Evolutionary conservation across 37 sponge, comb jelly and placozoan species (phyloP), one percentile per base, ranked within the genome.

Genomic region (Cladorhizidae sp.): DNA sequence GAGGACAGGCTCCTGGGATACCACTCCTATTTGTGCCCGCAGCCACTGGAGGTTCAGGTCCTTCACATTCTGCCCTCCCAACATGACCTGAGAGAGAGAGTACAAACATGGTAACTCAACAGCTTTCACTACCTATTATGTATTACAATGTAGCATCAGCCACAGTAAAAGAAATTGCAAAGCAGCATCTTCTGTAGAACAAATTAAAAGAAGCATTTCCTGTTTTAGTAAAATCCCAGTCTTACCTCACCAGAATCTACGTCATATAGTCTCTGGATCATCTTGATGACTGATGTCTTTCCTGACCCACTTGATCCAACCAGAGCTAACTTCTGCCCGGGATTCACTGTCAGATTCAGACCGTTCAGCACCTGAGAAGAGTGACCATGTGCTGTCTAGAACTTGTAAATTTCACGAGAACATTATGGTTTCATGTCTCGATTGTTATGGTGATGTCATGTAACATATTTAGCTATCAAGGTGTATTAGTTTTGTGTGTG

Each of bases 281-380:
- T 76, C 43, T 81, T 80, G 36, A 95, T 81, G 3, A 81, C 81
- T 1, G 95, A 92, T 43, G 89, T 89, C 83, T 95, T 95, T 40
- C 95, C 95, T 86, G 90, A 82, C 36, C 95, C 95, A 77, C 87
- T 86, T 54, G 93, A 69, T 12, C 95, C 95, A 38, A 95, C 95
- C 56, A 94, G 77, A 62, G 94, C 94, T 9, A 94, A 73, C 2
- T 85, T 87, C 74, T 90, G 79, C 26, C 95, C 95, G n/a, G 21
- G 20, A 18, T 56, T 40, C 11, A 89, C 84, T 37, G 62, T 59
- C 57, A 92, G 59, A 58, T 37, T 74, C 18, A 94, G 25, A 36
- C 64, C 82, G 59, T 74, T 40, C 79, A 94, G 28, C 31, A 93
- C 77, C 88, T 86, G 57, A 5, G 40, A 42, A 58, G 49, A 45